Conservation (phyloP, 2,888 invertebrate species). For the Sycophila texana region DNA sequence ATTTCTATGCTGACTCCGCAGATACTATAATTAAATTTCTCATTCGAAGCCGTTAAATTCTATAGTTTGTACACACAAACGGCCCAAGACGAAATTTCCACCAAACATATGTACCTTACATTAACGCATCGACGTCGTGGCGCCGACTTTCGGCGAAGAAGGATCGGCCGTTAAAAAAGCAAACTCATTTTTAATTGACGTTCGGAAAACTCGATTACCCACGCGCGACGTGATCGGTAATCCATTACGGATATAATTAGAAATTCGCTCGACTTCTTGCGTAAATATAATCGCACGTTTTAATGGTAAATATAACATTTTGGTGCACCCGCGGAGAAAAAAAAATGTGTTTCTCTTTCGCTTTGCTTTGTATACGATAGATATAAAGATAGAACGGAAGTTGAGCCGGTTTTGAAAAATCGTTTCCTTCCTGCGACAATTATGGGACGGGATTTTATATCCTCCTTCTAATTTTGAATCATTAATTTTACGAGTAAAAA, state of each 20-base stretch:
- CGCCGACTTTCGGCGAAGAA: too few species aligned
- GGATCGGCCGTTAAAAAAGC: too few species aligned
- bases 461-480: slow-evolving; percentile 16
- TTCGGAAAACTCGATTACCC: background rate
- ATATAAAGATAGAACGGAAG: slow-evolving; percentile 50
- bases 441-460: background rate
- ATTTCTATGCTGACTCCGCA: background rate
- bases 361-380: slow-evolving; percentile 4
- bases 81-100: too few species aligned
- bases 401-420: slow-evolving; percentile 27
- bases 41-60: too few species aligned
- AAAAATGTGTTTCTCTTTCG: background rate
- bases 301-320: slow-evolving; percentile 1
- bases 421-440: slow-evolving; percentile 43
- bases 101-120: too few species aligned
- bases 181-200: too few species aligned
- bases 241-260: background rate
- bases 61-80: too few species aligned
- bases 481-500: background rate
- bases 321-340: background rate
- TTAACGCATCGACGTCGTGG: too few species aligned
- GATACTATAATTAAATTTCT: too few species aligned
- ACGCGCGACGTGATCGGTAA: too few species aligned
- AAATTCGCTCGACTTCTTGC: background rate
- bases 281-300: slow-evolving; percentile 1